These are phyloP conservation scores for Cordilura impudica DNA, from an alignment of 2,888 invertebrate species.

Conservation along the genomic window DNA sequence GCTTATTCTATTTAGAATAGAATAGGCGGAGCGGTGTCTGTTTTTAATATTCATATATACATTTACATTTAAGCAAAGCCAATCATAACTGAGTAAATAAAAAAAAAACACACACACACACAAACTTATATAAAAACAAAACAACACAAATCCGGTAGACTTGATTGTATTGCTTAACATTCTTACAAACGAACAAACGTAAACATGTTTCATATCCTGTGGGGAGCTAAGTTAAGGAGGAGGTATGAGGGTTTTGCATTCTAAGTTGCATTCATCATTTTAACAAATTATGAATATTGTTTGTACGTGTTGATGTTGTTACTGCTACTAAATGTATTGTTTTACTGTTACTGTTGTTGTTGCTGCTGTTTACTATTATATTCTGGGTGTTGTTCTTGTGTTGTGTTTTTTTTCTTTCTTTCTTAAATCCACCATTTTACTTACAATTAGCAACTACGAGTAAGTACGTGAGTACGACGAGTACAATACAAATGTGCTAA, in stretches of 20 bases:
- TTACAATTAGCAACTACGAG: neutral
- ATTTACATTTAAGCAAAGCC: constrained; percentile 68
- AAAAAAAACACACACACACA: constrained; percentile 51
- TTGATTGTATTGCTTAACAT: constrained; percentile 51
- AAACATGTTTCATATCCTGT: neutral
- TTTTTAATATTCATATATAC: constrained; percentile 54
- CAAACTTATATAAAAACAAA: constrained; percentile 25
- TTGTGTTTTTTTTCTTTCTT: constrained; percentile 28
- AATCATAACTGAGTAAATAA: constrained; percentile 74
- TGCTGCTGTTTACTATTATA: constrained; percentile 49
- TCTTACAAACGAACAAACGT: neutral
- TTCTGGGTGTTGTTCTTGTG: constrained; percentile 56
- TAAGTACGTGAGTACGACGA: too few species aligned
- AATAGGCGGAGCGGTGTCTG: constrained; percentile 63
- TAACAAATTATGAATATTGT: constrained; percentile 72
- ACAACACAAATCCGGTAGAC: constrained; percentile 47
- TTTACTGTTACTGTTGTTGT: constrained; percentile 20
- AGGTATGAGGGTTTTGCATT: too few species aligned
- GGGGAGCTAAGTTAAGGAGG: neutral
- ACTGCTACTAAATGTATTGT: constrained; percentile 45
- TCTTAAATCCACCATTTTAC: constrained; percentile 69
- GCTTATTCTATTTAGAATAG: constrained; percentile 62
- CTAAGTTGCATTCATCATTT: constrained; percentile 58
- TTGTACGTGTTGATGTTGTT: constrained; percentile 63
- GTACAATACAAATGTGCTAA: constrained; percentile 6